Base-by-base conservation (phyloP, 35 echinoderm and acorn worm species). In the Anneissia japonica region DNA sequence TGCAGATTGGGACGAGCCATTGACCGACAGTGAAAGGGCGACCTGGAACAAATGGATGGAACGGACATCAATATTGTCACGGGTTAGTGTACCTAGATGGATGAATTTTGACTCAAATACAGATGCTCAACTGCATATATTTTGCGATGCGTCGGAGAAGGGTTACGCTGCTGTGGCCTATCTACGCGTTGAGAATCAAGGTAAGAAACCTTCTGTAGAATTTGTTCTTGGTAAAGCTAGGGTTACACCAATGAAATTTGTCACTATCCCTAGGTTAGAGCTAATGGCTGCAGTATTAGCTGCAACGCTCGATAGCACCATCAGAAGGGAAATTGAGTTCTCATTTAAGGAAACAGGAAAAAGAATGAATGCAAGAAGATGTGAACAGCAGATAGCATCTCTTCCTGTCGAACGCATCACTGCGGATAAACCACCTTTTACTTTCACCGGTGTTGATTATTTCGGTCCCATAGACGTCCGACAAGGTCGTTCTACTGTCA, bases 131-230 rank as follows among this genome's bases (percentile, higher is more conserved):
- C 4, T 81, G 19, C 86, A 87, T 31, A 46, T 79, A 0, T 87
- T 87, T 30, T 87, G 75, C 64, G 86, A 87, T 74, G 86, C 86
- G n/a, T 87, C 76, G 4, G 77, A 79, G 76, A 80, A 87, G 36
- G 86, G 86, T 4, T 87, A 87, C 32, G 86, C 75, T 32, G 77
- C 87, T 5, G 87, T 82, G 37, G 46, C 87, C 4, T 88, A 88
- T 45, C 34, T 87, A 7, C 86, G 86, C 33, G 7, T 81, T 31
- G 77, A 35, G 26, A 35, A 72, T 5, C 1, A 19, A 0, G 39
- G 35, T 31, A 37, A 76, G 39, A 37, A 75, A 14, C 39, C 5
- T 38, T 0, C 38, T 35, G 76, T 51, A 35, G 76, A 81, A 34
- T 84, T 74, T 23, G 73, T 86, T 9, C 5, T 86, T 5, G 84